Evolutionary conservation across 2,888 invertebrate species (phyloP).

Genomic region (Dryobotodes eremita): DNA sequence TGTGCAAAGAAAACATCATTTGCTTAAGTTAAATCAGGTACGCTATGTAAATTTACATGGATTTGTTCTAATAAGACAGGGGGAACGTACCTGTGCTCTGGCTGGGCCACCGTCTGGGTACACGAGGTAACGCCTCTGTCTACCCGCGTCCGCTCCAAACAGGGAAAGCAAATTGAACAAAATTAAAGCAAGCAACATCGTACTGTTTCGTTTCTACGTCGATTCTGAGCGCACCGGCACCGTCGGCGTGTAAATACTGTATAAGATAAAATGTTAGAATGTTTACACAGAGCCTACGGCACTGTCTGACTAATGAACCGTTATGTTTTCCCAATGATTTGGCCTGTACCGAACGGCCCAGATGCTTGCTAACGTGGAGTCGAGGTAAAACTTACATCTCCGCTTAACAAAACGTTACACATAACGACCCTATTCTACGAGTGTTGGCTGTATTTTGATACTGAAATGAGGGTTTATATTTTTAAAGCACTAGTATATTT

Average conservation of each 20-base stretch:
- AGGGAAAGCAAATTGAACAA: constrained; percentile 80
- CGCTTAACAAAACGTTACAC: constrained; percentile 71
- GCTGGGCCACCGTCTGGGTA: constrained; percentile 91
- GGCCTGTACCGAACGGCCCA: constrained; percentile 76
- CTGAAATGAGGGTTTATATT: constrained; percentile 29
- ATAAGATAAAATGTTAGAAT: constrained; percentile 82
- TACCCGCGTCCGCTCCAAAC: constrained; percentile 72
- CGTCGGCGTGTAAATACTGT: constrained; percentile 82
- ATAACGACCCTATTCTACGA: constrained; percentile 57
- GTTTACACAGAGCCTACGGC: constrained; percentile 84
- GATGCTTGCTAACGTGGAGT: constrained; percentile 67
- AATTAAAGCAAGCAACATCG: constrained; percentile 81
- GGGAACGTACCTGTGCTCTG: constrained; percentile 90
- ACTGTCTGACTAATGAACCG: constrained; percentile 87
- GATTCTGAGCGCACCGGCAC: constrained; percentile 70
- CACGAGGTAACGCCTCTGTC: constrained; percentile 90
- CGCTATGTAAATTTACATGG: constrained; percentile 82
- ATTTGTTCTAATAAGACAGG: constrained; percentile 70
- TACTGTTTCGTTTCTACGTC: constrained; percentile 71
- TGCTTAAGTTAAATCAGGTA: constrained; percentile 84
- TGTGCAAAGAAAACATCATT: constrained; percentile 88
- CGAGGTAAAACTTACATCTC: constrained; percentile 63
- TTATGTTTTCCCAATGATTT: constrained; percentile 89
- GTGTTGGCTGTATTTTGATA: constrained; percentile 40
- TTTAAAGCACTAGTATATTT: constrained; percentile 12